A percentile compares a stretch with the other conserved stretches of the same genome.
These are phyloP conservation scores for Cheirogaleus medius DNA, from an alignment of 2,113 vertebrate genomes.

Conservation along the genomic window DNA sequence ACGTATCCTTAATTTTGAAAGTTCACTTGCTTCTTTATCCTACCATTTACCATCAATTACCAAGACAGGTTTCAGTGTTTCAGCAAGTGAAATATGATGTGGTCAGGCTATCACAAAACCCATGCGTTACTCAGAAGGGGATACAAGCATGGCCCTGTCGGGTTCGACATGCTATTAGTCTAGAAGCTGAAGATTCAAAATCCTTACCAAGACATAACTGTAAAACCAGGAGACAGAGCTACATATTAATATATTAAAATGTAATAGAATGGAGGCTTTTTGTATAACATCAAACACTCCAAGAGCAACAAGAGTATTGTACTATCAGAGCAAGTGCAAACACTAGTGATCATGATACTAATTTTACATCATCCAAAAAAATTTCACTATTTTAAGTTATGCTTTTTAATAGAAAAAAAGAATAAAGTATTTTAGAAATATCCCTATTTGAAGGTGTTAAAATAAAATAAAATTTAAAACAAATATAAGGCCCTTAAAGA, in stretches of 20 bases:
- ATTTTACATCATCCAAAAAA: background rate
- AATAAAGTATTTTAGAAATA: background rate
- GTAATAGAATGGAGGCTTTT: background rate
- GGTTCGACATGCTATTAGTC: background rate
- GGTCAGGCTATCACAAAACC: background rate
- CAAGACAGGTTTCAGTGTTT: background rate
- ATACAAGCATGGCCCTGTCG: background rate
- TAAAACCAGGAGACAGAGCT: background rate
- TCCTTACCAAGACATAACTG: background rate
- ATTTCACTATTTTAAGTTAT: background rate
- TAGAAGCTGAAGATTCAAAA: background rate
- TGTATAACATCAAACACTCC: background rate
- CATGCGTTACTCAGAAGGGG: background rate
- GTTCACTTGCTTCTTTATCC: background rate
- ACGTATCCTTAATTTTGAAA: background rate
- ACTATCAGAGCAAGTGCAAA: background rate
- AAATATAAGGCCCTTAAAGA: background rate
- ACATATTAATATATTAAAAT: background rate
- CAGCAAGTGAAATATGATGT: background rate
- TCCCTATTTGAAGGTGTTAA: background rate
- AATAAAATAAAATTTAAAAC: constrained; percentile 1
- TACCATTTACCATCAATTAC: background rate
- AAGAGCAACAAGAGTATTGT: background rate
- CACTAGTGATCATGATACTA: background rate
- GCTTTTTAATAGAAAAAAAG: background rate